phyloP scores from a whole-genome alignment of 2,888 invertebrate species.

The Protonemura montana region DNA sequence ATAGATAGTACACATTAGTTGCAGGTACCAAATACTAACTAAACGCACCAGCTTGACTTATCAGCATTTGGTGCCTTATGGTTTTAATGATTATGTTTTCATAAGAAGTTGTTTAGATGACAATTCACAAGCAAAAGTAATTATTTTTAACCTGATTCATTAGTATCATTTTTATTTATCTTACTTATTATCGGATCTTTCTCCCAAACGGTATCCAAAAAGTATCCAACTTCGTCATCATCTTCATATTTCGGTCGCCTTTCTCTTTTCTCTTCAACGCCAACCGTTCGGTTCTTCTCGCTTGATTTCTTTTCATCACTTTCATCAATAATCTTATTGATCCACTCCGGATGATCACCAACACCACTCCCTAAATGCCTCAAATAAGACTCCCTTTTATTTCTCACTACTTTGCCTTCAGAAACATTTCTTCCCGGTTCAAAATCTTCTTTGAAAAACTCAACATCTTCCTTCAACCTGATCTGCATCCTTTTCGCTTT shows the following conservation, averaged over 20 bases:
- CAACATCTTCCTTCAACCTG: conserved; percentile 43
- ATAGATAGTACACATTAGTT: neutral
- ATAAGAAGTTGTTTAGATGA: too few relatives aligned
- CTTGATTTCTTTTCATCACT: too few relatives aligned
- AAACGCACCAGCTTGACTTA: too few relatives aligned
- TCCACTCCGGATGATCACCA: neutral
- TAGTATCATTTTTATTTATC: conserved; percentile 16
- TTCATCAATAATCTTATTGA: neutral
- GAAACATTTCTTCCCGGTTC: neutral
- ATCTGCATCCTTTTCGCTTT: conserved; percentile 36
- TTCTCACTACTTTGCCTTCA: conserved; percentile 25
- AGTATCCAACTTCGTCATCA: conserved; percentile 47
- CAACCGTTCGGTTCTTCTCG: conserved; percentile 16
- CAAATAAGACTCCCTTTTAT: conserved; percentile 41
- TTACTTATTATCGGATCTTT: conserved; percentile 43
- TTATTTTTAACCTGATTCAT: neutral
- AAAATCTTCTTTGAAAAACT: conserved; percentile 39
- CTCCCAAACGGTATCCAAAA: conserved; percentile 47
- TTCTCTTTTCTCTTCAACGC: conserved; percentile 25
- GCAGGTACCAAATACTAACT: conserved; percentile 14
- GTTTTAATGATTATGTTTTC: too few relatives aligned
- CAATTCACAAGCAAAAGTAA: too few relatives aligned
- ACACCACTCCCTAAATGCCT: too few relatives aligned
- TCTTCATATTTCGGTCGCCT: conserved; percentile 1
- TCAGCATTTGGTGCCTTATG: too few relatives aligned